A percentile compares a stretch with the other conserved stretches of the same genome.
phyloP scores from a whole-genome alignment of 2,888 invertebrate genomes.

The Tenthredo amoena region DNA sequence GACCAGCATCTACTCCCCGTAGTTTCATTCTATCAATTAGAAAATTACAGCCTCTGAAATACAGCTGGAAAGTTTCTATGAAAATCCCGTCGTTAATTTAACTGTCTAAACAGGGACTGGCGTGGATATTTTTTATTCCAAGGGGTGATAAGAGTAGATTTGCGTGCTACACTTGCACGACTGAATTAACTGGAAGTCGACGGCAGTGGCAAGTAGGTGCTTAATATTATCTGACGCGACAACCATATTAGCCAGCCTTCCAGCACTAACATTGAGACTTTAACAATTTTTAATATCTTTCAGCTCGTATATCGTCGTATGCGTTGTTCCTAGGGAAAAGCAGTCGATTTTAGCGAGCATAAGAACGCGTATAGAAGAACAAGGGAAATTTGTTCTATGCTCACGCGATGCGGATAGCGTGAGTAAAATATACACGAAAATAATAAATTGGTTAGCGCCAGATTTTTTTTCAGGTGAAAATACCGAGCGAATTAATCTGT shows the following conservation, averaged over 20 bases:
- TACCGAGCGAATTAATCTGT: constrained; percentile 7
- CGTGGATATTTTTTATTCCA: constrained; percentile 31
- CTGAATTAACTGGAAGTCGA: constrained; percentile 36
- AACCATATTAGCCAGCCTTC: constrained; percentile 12
- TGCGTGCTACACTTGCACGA: constrained; percentile 47
- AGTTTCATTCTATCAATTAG: not conserved
- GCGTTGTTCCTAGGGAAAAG: not conserved
- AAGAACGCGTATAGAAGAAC: constrained; percentile 3
- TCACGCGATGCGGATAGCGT: constrained; percentile 46
- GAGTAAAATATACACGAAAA: constrained; percentile 26
- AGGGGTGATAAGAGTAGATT: constrained; percentile 46
- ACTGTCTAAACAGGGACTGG: constrained; percentile 22
- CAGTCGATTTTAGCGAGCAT: constrained; percentile 23
- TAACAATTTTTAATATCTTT: not conserved
- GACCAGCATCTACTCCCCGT: not conserved
- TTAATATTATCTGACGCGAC: constrained; percentile 51
- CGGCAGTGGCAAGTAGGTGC: constrained; percentile 24
- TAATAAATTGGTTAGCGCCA: constrained; percentile 23
- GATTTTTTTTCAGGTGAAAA: not conserved
- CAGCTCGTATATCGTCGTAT: not conserved
- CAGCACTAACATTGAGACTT: not conserved
- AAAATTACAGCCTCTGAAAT: not conserved
- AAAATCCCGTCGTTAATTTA: constrained; percentile 14
- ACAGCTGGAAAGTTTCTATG: constrained; percentile 1
- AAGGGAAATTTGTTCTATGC: constrained; percentile 13